Conservation (phyloP, 2,888 invertebrate genomes). For the Biston stratarius region DNA sequence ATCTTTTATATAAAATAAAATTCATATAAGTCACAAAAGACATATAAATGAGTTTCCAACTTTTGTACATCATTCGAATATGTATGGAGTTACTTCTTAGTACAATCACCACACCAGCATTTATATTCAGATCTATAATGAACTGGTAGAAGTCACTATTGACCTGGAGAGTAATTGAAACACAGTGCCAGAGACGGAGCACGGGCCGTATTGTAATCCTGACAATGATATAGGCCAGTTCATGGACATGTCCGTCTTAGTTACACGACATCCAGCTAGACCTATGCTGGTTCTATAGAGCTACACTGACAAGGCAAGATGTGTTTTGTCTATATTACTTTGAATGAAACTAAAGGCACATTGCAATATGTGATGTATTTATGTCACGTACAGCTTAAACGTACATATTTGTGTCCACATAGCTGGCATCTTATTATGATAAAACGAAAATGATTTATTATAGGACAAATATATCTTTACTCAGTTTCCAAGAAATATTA, state of each 20-base stretch:
- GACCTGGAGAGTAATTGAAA: constrained; percentile 57
- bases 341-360: not conserved
- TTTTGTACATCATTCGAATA: not conserved
- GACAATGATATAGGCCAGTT: constrained; percentile 42
- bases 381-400: too few relatives aligned
- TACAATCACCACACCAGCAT: too few relatives aligned
- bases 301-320: constrained; percentile 6
- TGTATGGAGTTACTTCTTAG: not conserved
- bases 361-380: too few relatives aligned
- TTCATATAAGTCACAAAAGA: too few relatives aligned
- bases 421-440: too few relatives aligned
- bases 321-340: not conserved
- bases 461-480: too few relatives aligned
- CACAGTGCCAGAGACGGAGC: constrained; percentile 57
- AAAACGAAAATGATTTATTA: too few relatives aligned
- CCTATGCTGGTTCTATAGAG: constrained; percentile 2
- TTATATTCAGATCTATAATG: not conserved
- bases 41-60: too few relatives aligned
- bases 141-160: constrained; percentile 31
- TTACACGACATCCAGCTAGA: constrained; percentile 19
- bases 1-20: too few relatives aligned
- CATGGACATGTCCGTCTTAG: constrained; percentile 22
- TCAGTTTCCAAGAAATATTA: too few relatives aligned
- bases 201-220: constrained; percentile 43
- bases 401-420: too few relatives aligned